Conservation (phyloP, 2,797 vertebrate species). For the Sylvia borin region DNA sequence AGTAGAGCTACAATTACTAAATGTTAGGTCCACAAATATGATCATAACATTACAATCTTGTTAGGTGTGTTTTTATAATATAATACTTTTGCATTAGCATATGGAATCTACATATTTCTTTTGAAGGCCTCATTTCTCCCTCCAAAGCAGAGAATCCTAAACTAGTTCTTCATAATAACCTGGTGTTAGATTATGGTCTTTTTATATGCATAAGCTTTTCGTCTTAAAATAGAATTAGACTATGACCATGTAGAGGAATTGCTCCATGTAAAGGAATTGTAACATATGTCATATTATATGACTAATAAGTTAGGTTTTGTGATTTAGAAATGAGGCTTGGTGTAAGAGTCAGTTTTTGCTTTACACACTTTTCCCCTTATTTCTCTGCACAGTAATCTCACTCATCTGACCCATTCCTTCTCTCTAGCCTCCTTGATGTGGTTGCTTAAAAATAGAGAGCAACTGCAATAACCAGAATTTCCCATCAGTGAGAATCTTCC, state of each 20-base stretch:
- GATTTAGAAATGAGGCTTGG: background rate
- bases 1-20: background rate
- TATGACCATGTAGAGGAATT: accelerated
- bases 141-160: background rate
- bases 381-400: background rate
- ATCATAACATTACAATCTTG: background rate
- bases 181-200: background rate
- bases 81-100: background rate
- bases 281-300: background rate
- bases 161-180: background rate
- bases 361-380: background rate
- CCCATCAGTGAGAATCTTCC: background rate
- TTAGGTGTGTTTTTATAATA: background rate
- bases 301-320: background rate
- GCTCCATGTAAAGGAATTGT: background rate
- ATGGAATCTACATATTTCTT: background rate
- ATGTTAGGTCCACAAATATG: background rate
- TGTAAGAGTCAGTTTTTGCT: background rate
- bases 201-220: background rate
- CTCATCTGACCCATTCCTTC: background rate
- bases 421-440: background rate
- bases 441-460: background rate
- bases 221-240: background rate
- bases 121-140: background rate
- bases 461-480: background rate